Percentiles rank a stretch among this genome's conserved stretches.
Evolutionary conservation across 2,888 invertebrate genomes (phyloP).

Genomic region (Tridacna gigas): DNA sequence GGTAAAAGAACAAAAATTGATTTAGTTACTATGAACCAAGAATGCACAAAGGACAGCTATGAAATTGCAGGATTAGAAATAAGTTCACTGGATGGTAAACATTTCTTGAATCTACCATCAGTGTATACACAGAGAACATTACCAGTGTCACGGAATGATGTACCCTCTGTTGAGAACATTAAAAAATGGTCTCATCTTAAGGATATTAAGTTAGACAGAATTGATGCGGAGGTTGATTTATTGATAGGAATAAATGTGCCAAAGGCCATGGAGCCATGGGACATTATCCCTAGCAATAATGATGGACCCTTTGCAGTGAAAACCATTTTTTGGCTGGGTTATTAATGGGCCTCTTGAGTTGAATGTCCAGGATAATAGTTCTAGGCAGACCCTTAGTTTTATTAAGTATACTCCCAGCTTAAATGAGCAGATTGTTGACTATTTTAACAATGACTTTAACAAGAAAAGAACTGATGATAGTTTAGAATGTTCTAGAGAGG

Average conservation of each 20-base stretch:
- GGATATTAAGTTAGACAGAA: slow-evolving; percentile 29
- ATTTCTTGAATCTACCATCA: slow-evolving; percentile 25
- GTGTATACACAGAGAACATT: slow-evolving; percentile 23
- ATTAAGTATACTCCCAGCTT: no score
- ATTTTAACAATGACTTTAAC: no score
- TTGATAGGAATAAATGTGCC: slow-evolving; percentile 57
- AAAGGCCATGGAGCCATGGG: slow-evolving; percentile 60
- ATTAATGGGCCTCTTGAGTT: slow-evolving; percentile 57
- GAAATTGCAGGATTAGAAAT: slow-evolving; percentile 33
- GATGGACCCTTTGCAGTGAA: slow-evolving; percentile 49
- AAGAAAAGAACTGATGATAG: no score
- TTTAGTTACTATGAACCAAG: slow-evolving; percentile 34
- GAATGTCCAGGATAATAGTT: neutral
- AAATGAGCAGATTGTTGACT: no score
- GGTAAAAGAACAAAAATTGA: slow-evolving; percentile 29
- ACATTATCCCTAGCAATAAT: slow-evolving; percentile 44
- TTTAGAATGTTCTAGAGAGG: no score
- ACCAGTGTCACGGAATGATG: slow-evolving; percentile 32
- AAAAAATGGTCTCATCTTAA: slow-evolving; percentile 36
- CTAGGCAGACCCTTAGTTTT: no score
- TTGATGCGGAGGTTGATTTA: slow-evolving; percentile 48
- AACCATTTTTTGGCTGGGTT: slow-evolving; percentile 54
- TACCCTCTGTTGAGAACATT: neutral
- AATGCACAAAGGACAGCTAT: neutral
- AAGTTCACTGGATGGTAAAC: slow-evolving; percentile 23